Evolutionary conservation across 2,113 vertebrate genomes (phyloP), one percentile per base, ranked within the genome.

Genomic region (Aramus guarauna): DNA sequence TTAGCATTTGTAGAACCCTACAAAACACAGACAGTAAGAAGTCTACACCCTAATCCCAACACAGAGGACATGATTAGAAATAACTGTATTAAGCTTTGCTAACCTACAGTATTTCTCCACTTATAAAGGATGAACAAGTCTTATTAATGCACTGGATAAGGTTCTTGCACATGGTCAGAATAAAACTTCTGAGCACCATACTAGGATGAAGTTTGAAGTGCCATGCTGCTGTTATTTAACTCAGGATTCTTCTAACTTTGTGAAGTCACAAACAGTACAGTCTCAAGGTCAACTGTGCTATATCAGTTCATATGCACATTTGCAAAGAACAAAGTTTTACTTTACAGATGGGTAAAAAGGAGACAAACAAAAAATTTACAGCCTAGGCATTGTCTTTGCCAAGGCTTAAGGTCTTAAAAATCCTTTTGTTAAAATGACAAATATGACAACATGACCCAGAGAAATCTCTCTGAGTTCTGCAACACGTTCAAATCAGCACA

Each of bases 1-100:
- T 99, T 99, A 55, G 99, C 98, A 74, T 99, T 99, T 64, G 99
- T 99, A 68, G 99, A 99, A 63, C 99, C 99, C 99, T 99, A 77
- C 6, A 69, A 95, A 93, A 94, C 50, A 92, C 53, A 90, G 39
- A 53, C 39, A 75, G 56, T 37, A 77, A 62, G 9, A 76, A 88
- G 11, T 50, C 59, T 76, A 26, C 19, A 10, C 66, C 11, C 66
- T 68, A 62, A 77, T 27, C 37, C 27, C 20, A 90, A 34, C 36
- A 85, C 12, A 64, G 32, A 75, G 15, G 7, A 47, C 47, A 17
- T 3, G 3, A 69, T 27, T 10, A 43, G 41, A 75, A 85, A 73
- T 19, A 64, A 13, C 3, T 47, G 12, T 41, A 20, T 85, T 39
- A 76, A 85, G 32, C 29, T 90, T 85, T 94, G 32, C 41, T 48